Evolutionary conservation across 2,797 vertebrate genomes (phyloP).

Genomic region (Melanotaenia trifasciata): DNA sequence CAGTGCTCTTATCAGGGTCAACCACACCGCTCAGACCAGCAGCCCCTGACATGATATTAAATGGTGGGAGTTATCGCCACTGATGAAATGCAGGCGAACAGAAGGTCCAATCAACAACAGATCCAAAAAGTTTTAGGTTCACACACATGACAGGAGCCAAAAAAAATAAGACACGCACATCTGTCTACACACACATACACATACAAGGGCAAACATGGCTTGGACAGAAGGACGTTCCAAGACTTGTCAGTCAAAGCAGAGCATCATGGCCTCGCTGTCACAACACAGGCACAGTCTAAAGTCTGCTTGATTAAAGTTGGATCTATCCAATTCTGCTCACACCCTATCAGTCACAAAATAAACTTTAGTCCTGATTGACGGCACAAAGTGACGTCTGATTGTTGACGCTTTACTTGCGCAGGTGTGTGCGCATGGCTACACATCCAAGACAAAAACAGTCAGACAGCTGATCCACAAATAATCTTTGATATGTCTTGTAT

Average conservation of each 20-base stretch:
- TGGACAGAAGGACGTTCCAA: constrained; percentile 37
- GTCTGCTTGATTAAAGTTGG: constrained; percentile 75
- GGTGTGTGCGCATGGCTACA: constrained; percentile 13
- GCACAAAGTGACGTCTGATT: constrained; percentile 54
- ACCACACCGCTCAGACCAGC: constrained; percentile 65
- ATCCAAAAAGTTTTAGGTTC: constrained; percentile 37
- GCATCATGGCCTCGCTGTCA: constrained; percentile 51
- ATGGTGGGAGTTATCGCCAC: constrained; percentile 64
- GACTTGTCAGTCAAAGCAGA: constrained; percentile 56
- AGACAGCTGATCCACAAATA: constrained; percentile 9
- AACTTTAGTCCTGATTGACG: constrained; percentile 52
- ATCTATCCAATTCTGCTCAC: constrained; percentile 66
- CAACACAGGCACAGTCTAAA: constrained; percentile 46
- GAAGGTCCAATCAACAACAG: constrained; percentile 54
- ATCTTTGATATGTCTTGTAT: neutral
- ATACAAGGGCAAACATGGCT: constrained; percentile 35
- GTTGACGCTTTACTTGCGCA: constrained; percentile 48
- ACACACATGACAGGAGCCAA: constrained; percentile 42
- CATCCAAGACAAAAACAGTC: neutral
- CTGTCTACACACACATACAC: constrained; percentile 9
- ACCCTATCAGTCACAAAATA: constrained; percentile 58
- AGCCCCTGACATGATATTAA: constrained; percentile 66
- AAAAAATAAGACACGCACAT: constrained; percentile 27
- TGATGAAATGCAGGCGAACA: constrained; percentile 57
- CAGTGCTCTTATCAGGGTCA: constrained; percentile 74